Percentiles rank a stretch among this genome's conserved stretches.
phyloP scores from a whole-genome alignment of 92 coral and sea anemone species.

The Zoanthus gigantus region DNA sequence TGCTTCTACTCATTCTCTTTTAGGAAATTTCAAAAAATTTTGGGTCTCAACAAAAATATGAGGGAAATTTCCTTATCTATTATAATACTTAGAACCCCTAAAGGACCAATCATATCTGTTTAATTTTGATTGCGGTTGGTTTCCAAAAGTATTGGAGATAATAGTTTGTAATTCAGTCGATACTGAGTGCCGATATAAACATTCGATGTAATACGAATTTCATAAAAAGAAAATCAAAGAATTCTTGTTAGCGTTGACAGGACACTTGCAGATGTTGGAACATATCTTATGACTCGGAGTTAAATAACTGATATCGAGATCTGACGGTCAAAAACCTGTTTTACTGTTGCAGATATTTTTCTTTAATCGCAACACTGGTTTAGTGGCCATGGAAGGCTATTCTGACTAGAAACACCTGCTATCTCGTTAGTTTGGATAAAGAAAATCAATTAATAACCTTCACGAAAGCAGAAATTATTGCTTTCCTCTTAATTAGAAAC shows the following conservation, averaged over 20 bases:
- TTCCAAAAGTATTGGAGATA: neutral
- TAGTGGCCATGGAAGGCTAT: neutral
- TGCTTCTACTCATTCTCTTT: no score
- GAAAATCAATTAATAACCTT: slow-evolving; percentile 31
- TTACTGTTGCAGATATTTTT: neutral
- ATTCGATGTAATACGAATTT: neutral
- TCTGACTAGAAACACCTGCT: slow-evolving; percentile 21
- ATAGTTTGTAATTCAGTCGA: neutral
- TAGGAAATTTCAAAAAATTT: no score
- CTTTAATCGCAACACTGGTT: neutral
- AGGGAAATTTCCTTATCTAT: neutral
- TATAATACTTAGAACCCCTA: neutral
- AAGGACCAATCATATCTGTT: neutral
- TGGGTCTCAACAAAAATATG: no score
- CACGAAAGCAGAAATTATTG: slow-evolving; percentile 16
- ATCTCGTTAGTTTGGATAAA: slow-evolving; percentile 5
- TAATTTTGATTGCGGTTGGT: neutral
- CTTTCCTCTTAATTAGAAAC: slow-evolving; percentile 27
- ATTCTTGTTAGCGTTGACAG: neutral
- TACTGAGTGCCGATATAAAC: neutral
- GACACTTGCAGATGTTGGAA: no score
- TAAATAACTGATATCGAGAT: neutral
- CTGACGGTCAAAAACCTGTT: neutral
- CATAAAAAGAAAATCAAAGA: neutral
- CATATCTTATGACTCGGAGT: neutral